Evolutionary conservation across 1,140 invertebrate species (phyloP).

Genomic region (Pantala flavescens): DNA sequence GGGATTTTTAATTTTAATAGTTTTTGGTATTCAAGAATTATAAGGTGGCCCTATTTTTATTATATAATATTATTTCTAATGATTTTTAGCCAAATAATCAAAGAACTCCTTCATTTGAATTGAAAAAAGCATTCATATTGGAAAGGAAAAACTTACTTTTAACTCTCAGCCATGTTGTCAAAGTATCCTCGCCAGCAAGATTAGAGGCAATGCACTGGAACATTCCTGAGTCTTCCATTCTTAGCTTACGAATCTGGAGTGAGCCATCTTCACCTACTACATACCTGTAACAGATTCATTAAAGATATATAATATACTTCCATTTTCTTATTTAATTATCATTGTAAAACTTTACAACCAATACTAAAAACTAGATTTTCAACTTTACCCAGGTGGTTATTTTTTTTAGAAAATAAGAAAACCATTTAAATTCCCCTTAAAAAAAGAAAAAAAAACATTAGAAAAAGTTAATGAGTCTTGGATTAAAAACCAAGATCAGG

Average conservation of each 20-base stretch:
- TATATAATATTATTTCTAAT: too few relatives aligned
- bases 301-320: not conserved
- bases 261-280: slow-evolving; percentile 66
- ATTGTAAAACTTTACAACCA: slow-evolving; percentile 13
- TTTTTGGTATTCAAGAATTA: too few relatives aligned
- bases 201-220: slow-evolving; percentile 90
- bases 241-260: slow-evolving; percentile 68
- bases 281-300: slow-evolving; percentile 39
- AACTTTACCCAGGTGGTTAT: not conserved
- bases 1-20: too few relatives aligned
- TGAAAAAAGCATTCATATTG: too few relatives aligned
- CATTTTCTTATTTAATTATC: not conserved
- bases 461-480: too few relatives aligned
- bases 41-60: too few relatives aligned
- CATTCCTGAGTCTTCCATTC: slow-evolving; percentile 81
- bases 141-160: slow-evolving; percentile 96
- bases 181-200: slow-evolving; percentile 77
- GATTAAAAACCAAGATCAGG: too few relatives aligned
- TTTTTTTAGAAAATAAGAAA: too few relatives aligned
- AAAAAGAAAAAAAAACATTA: too few relatives aligned
- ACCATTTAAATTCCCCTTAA: too few relatives aligned
- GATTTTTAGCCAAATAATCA: too few relatives aligned
- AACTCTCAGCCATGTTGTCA: slow-evolving; percentile 84
- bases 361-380: not conserved
- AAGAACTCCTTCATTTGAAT: too few relatives aligned